Evolutionary conservation across 2,113 vertebrate species (phyloP).

Genomic region (Sigmodon hispidus): DNA sequence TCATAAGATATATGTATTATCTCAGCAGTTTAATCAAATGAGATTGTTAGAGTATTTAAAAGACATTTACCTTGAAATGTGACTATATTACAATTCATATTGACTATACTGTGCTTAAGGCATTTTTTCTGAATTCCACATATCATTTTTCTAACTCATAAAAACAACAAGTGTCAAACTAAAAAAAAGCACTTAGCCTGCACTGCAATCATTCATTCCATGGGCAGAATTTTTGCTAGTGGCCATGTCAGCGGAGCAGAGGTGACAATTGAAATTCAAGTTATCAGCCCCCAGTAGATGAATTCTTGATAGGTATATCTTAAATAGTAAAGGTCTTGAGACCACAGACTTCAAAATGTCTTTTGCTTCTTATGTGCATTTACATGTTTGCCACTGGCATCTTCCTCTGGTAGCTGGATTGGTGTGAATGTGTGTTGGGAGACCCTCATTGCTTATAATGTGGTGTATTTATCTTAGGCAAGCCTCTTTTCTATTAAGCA

Average conservation of each 20-base stretch:
- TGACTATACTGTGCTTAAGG: neutral
- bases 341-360: neutral
- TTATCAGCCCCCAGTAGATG: neutral
- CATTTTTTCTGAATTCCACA: neutral
- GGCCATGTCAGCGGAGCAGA: neutral
- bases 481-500: neutral
- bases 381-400: neutral
- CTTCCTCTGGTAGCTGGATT: neutral
- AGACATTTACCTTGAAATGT: neutral
- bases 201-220: neutral
- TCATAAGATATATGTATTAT: neutral
- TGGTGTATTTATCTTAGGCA: neutral
- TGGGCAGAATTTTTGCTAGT: neutral
- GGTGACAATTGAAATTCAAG: neutral
- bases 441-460: neutral
- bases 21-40: neutral
- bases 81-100: neutral
- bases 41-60: neutral
- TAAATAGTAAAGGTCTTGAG: rapidly evolving
- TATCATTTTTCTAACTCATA: neutral
- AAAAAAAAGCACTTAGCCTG: neutral
- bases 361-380: neutral
- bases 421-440: neutral
- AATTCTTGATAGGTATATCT: neutral
- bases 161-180: neutral